Evolutionary conservation across 2,888 invertebrate genomes (phyloP), one percentile per base, ranked within the genome.

Genomic region (Drosophila colorata): DNA sequence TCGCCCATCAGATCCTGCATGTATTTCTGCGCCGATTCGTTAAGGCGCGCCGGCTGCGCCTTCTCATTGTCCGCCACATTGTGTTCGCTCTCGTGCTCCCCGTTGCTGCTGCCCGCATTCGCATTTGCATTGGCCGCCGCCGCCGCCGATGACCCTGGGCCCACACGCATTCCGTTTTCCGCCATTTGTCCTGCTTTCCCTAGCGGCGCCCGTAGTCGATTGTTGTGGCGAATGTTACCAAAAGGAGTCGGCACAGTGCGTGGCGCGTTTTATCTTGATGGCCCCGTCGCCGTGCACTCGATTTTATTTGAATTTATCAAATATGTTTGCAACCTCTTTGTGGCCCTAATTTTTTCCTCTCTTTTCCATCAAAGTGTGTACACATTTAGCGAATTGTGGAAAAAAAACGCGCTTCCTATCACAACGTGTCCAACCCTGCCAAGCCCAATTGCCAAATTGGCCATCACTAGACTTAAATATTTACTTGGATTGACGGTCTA

Each of bases 1-100:
- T 91, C 91, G n/a, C 81, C 78, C 74, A 91, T 81, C 66, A 91
- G 78, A 52, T 91, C 92, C 66, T 92, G 91, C 78, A 91, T 88
- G 56, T 91, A 91, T 81, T 91, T 91, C 49, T 91, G 91, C 13
- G 91, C 90, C 55, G 90, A 87, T 69, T 90, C 90, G 56, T 90
- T 90, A 2, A 92, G 67, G 13, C 90, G 91, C 47, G 89, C 80
- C 63, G 83, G 78, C 64, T 80, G 83, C 38, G 57, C 68, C 64
- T 81, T 89, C 38, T 87, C 88, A 63, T 83, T 87, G 40, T 91
- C 91, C n/a, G 69, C 69, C 20, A 69, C 81, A 52, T 66, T 86
- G 72, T 90, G 87, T 53, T 90, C 90, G 25, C 78, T 88, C 56
- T 90, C 87, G 68, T 90, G 88, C 60, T 90, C 84, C 2, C 91